Base-by-base conservation (phyloP, 2,888 invertebrate genomes). In the Onthophagus sagittarius region DNA sequence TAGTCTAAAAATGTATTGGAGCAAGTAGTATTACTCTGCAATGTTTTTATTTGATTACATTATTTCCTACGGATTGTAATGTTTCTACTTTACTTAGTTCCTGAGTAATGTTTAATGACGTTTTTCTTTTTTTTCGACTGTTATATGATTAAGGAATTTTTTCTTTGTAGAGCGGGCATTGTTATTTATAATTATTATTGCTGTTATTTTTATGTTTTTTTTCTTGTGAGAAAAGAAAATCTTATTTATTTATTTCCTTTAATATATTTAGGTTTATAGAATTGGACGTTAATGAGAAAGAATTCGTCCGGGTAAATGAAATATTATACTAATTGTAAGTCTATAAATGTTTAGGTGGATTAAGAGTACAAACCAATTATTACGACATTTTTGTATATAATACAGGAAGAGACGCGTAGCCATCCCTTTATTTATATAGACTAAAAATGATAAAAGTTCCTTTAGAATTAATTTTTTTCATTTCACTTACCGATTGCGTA, bases 91-190 rank as follows among this genome's bases (percentile, higher is more conserved):
- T 53, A 70, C 53, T 70, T 70, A 64, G 70, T 70, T 70, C 70
- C 70, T 70, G 63, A 70, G 53, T 65, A 72, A 53, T 53, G 11
- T 53, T 53, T 53, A 53, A 23, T 11, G 39, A 53, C 39, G 39
- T 9, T 53, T 77, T 76, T 79, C 76, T 74, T 76, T 73, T 71
- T 73, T 65, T 70, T 77, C 74, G 78, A 79, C 78, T 78, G 77
- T 75, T 77, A 74, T 73, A 62, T 11, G 63, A 70, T 73, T 70
- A 73, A 70, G 32, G 23, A 70, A 70, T 72, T 76, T 75, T 74
- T 72, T 73, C 64, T 71, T 72, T 73, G 31, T 71, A 71, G 71
- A 72, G 75, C 78, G 76, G 77, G 77, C 78, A 77, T 77, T 77
- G 76, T 75, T 77, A 75, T 77, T 71, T 69, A 64, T 71, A 65